Evolutionary conservation across 2,888 invertebrate genomes (phyloP).

Genomic region (Desoria tigrina): DNA sequence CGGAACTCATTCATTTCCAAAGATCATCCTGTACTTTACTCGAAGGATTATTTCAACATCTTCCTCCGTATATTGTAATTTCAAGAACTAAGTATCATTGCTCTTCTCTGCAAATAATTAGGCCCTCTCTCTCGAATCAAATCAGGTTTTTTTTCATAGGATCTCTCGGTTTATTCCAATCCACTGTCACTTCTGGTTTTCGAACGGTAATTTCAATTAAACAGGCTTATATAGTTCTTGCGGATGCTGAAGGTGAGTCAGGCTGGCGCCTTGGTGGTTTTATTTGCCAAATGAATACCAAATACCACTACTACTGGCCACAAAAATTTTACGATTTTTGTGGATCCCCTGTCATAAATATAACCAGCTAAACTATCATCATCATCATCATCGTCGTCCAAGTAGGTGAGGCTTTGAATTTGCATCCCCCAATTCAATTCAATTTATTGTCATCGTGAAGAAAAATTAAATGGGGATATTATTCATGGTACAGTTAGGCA

Average conservation of each 20-base stretch:
- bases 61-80: not conserved
- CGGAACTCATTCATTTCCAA: not conserved
- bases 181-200: conserved; percentile 16
- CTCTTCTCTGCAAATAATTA: no score
- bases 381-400: no score
- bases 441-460: not conserved
- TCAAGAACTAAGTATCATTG: no score
- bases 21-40: not conserved
- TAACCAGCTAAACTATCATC: no score
- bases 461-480: no score
- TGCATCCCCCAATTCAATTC: not conserved
- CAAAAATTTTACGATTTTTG: not conserved
- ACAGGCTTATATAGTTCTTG: conserved; percentile 1
- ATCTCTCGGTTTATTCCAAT: no score
- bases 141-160: no score
- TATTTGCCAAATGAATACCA: not conserved
- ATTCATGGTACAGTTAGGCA: conserved; percentile 3
- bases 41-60: no score
- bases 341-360: no score
- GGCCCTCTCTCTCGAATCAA: no score
- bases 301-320: not conserved
- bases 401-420: not conserved
- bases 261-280: conserved; percentile 17
- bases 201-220: conserved; percentile 19
- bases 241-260: not conserved